These are phyloP conservation scores for Mormyrops boulengeri DNA, from an alignment of 2,797 vertebrate genomes.

Conservation along the genomic window DNA sequence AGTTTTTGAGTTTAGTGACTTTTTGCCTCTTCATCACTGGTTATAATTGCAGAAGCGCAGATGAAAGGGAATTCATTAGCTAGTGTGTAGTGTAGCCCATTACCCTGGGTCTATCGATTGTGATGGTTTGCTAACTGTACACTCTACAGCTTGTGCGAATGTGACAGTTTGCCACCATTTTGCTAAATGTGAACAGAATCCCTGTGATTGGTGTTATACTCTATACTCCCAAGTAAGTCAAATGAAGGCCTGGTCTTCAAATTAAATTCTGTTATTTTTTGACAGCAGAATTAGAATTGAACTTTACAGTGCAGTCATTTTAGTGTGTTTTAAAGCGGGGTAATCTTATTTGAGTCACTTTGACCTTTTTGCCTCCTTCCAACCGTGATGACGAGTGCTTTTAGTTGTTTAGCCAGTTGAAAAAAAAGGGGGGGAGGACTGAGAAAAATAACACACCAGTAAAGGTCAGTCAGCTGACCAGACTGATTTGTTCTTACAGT, in stretches of 20 bases:
- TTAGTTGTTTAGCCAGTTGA: conserved; percentile 1
- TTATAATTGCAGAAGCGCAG: neutral
- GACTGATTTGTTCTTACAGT: neutral
- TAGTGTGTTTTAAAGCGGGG: neutral
- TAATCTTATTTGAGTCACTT: conserved; percentile 8
- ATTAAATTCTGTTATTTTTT: conserved; percentile 3
- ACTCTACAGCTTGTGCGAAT: neutral
- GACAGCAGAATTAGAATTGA: neutral
- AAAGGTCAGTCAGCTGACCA: conserved; percentile 12
- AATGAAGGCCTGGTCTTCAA: neutral
- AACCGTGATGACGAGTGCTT: neutral
- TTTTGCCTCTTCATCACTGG: neutral
- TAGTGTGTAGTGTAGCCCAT: neutral
- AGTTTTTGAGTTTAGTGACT: neutral
- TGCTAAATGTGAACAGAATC: neutral
- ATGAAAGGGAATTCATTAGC: neutral
- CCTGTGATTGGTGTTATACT: neutral
- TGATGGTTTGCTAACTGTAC: neutral
- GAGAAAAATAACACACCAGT: neutral
- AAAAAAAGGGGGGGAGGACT: neutral
- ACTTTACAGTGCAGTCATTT: conserved; percentile 7
- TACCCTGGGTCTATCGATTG: neutral
- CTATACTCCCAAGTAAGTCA: neutral
- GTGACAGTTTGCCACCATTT: neutral
- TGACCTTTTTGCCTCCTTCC: neutral